These are phyloP conservation scores for Rattus rattus DNA, from an alignment of 2,113 vertebrate genomes.

Conservation along the genomic window DNA sequence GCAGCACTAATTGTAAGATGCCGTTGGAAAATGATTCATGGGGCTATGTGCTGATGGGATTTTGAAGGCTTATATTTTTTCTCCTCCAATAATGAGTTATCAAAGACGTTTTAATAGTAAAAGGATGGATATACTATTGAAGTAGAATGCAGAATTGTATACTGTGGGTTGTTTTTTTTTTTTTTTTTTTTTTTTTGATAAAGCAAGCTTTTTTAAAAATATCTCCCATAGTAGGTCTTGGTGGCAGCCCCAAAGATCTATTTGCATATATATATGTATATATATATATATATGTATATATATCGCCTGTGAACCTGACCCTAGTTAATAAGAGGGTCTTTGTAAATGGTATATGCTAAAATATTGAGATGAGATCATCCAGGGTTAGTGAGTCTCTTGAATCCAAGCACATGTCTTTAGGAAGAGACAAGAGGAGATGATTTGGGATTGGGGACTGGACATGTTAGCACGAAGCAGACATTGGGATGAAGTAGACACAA, in stretches of 20 bases:
- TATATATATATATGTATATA: no score
- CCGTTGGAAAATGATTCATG: neutral
- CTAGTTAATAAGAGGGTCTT: neutral
- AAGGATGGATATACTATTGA: neutral
- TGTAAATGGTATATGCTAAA: neutral
- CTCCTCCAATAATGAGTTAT: neutral
- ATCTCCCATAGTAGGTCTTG: neutral
- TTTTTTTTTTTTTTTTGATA: neutral
- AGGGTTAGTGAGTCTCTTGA: neutral
- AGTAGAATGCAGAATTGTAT: neutral
- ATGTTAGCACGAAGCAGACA: neutral
- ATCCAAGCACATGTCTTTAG: neutral
- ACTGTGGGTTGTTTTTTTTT: neutral
- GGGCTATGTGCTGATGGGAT: neutral
- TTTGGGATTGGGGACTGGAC: neutral
- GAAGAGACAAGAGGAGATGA: neutral
- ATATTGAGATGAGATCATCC: neutral
- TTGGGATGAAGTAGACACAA: neutral
- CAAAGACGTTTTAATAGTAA: conserved; percentile 32
- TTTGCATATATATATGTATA: neutral
- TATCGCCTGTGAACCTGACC: neutral
- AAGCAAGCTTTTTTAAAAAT: neutral
- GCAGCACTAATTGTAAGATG: neutral
- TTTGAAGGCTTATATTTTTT: neutral
- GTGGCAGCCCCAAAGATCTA: neutral